These are phyloP conservation scores for Lochmaea crataegi DNA, from an alignment of 2,888 invertebrate genomes.

Conservation along the genomic window DNA sequence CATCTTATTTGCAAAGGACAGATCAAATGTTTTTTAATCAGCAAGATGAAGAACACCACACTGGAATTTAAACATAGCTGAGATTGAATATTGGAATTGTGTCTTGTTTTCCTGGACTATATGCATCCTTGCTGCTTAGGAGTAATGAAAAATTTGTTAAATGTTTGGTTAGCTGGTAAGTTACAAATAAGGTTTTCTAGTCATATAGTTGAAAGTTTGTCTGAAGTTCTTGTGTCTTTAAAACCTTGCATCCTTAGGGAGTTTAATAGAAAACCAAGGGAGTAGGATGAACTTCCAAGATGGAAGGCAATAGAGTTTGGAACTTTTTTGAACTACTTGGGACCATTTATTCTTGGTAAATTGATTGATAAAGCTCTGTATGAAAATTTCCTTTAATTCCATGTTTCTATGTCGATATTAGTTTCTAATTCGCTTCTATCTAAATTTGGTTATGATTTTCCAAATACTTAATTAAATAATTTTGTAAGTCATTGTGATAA, in stretches of 20 bases:
- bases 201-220: constrained; percentile 12
- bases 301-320: constrained; percentile 27
- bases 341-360: constrained; percentile 9
- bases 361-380: constrained; percentile 19
- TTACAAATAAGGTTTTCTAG: constrained; percentile 24
- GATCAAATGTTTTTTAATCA: constrained; percentile 33
- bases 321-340: constrained; percentile 18
- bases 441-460: constrained; percentile 15
- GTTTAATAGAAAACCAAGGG: constrained; percentile 34
- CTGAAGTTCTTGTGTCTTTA: constrained; percentile 14
- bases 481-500: constrained; percentile 13
- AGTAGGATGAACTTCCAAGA: constrained; percentile 21
- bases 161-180: constrained; percentile 24
- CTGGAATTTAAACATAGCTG: constrained; percentile 27
- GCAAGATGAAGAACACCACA: constrained; percentile 37
- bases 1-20: constrained; percentile 17
- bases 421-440: constrained; percentile 11
- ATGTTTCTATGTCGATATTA: constrained; percentile 6
- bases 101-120: constrained; percentile 34
- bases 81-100: constrained; percentile 27
- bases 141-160: constrained; percentile 35
- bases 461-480: not conserved
- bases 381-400: constrained; percentile 28
- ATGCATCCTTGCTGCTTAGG: constrained; percentile 35
- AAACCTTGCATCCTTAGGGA: constrained; percentile 26